phyloP scores from a whole-genome alignment of 2,113 vertebrate species.

The Vulpes vulpes region DNA sequence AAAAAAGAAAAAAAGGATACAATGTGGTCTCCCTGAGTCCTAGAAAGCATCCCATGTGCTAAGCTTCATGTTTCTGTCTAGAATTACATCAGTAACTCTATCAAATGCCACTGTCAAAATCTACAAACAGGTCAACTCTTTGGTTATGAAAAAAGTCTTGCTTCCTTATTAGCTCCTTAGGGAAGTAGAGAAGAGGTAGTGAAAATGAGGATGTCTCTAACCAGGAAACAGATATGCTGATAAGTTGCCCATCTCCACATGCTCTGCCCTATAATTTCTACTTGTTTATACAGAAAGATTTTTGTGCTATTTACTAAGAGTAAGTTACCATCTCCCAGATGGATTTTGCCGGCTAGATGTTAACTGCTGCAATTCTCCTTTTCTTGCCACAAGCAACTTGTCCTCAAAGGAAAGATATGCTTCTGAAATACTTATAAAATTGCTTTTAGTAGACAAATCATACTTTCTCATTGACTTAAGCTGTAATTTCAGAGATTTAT shows the following conservation, averaged over 20 bases:
- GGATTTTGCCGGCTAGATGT: background rate
- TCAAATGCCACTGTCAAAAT: background rate
- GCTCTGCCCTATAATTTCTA: background rate
- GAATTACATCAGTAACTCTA: background rate
- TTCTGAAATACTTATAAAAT: conserved; percentile 53
- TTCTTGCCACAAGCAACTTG: background rate
- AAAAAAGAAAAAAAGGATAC: background rate
- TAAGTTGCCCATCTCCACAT: background rate
- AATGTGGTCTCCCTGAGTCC: background rate
- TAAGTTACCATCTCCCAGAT: background rate
- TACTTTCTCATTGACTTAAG: conserved; percentile 37
- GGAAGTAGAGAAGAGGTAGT: background rate
- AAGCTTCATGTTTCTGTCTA: background rate
- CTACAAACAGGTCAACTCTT: conserved; percentile 24
- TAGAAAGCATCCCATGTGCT: background rate
- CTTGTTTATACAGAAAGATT: background rate
- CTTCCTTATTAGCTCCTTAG: conserved; percentile 14
- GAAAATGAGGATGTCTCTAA: background rate
- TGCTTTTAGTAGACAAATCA: conserved; percentile 33
- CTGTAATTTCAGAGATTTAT: conserved; percentile 52
- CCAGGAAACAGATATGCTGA: background rate
- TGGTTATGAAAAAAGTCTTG: background rate
- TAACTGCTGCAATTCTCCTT: background rate
- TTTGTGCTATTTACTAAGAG: background rate
- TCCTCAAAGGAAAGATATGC: conserved; percentile 38